These are phyloP conservation scores for Euphysa ruthae DNA, from an alignment of 30 jellyfish, hydroid and myxozoan genomes.

Conservation along the genomic window DNA sequence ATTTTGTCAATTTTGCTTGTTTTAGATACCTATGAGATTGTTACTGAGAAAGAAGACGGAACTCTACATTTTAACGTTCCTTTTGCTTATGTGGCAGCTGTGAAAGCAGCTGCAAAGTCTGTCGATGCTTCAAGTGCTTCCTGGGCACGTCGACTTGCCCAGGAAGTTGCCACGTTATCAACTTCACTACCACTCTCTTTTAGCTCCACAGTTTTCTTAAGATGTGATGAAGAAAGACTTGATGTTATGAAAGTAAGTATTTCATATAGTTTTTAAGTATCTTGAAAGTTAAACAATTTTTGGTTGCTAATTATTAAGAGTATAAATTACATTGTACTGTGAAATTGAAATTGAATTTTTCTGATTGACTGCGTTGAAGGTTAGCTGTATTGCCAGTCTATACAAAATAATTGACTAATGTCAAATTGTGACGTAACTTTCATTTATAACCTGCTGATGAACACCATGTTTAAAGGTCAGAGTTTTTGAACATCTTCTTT, in stretches of 20 bases:
- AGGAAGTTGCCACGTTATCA: constrained; percentile 89
- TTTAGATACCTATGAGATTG: constrained; percentile 74
- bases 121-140: constrained; percentile 46
- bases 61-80: constrained; percentile 71
- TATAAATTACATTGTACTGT: no score
- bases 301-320: no score
- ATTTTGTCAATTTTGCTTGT: not conserved
- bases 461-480: no score
- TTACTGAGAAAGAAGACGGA: constrained; percentile 69
- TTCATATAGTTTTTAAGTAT: no score
- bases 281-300: no score
- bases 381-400: no score
- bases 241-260: constrained; percentile 96
- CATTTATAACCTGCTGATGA: no score
- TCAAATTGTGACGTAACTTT: no score
- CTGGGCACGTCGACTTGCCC: constrained; percentile 89
- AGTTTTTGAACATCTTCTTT: no score
- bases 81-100: constrained; percentile 52
- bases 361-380: no score
- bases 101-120: constrained; percentile 44
- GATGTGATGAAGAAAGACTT: constrained; percentile 85
- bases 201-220: constrained; percentile 76
- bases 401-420: no score
- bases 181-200: constrained; percentile 83
- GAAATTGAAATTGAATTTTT: no score